These are phyloP conservation scores for Calliphora vomitoria DNA, from an alignment of 2,888 invertebrate genomes.

Conservation along the genomic window DNA sequence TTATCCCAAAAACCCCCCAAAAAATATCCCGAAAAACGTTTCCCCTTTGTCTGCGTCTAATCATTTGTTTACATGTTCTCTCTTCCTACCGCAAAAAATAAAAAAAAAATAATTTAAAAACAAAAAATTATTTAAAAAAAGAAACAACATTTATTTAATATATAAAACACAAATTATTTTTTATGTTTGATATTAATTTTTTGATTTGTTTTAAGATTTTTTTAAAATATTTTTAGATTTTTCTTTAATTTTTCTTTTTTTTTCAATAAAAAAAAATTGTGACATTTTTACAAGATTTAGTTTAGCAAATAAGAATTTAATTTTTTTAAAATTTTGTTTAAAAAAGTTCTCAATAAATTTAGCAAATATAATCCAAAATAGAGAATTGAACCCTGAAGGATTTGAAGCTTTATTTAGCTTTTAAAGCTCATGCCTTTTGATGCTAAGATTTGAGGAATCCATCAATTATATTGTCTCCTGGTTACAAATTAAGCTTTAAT, in stretches of 20 bases:
- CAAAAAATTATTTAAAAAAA: slow-evolving; percentile 28
- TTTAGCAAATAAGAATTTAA: slow-evolving; percentile 63
- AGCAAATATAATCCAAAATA: not conserved
- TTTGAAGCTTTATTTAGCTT: no score
- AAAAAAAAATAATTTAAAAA: slow-evolving; percentile 44
- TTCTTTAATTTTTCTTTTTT: slow-evolving; percentile 46
- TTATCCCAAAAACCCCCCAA: slow-evolving; percentile 79
- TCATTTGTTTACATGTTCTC: slow-evolving; percentile 87
- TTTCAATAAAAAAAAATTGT: slow-evolving; percentile 59
- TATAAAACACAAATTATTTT: slow-evolving; percentile 65
- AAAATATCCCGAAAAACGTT: slow-evolving; percentile 82
- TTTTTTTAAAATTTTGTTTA: not conserved
- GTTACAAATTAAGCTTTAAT: no score
- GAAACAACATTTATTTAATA: slow-evolving; percentile 55
- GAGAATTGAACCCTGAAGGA: no score
- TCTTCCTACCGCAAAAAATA: slow-evolving; percentile 68
- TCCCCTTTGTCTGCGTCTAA: slow-evolving; percentile 93
- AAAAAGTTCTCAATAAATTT: slow-evolving; percentile 26
- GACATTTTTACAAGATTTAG: slow-evolving; percentile 66
- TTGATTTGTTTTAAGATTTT: not conserved
- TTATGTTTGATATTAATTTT: slow-evolving; percentile 11
- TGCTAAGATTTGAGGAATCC: no score
- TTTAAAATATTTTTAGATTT: not conserved
- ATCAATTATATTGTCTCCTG: no score
- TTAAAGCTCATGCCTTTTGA: no score